Evolutionary conservation across 1,140 invertebrate genomes (phyloP).

Genomic region (Phymorhynchus buccinoides): DNA sequence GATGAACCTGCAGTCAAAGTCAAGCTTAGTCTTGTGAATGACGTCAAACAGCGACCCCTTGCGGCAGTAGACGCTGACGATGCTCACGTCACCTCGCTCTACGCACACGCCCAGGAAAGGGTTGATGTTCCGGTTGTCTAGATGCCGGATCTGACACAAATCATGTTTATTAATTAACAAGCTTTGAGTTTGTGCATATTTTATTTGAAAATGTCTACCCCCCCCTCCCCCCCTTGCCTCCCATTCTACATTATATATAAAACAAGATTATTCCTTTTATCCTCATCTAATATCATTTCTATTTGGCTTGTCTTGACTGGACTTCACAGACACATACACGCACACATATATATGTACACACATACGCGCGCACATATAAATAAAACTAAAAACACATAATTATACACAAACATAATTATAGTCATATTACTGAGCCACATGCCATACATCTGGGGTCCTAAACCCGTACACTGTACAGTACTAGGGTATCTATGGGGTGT

Average conservation of each 20-base stretch:
- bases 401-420: no score
- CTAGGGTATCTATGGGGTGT: no score
- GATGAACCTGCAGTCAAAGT: conserved; percentile 53
- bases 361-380: neutral
- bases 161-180: no score
- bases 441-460: no score
- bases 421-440: no score
- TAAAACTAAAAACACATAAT: no score
- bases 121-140: conserved; percentile 10
- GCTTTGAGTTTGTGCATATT: no score
- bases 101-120: conserved; percentile 79
- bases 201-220: no score
- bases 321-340: neutral
- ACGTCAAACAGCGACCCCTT: conserved; percentile 77
- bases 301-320: neutral
- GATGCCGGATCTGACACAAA: neutral
- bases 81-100: conserved; percentile 81
- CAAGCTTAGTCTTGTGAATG: conserved; percentile 51
- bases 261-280: no score
- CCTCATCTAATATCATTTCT: no score
- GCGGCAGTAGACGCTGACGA: conserved; percentile 83
- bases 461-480: no score
- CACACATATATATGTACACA: neutral
- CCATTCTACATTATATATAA: neutral
- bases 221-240: no score